Base-by-base conservation (phyloP, 2,797 vertebrate species). In the Sparus aurata region DNA sequence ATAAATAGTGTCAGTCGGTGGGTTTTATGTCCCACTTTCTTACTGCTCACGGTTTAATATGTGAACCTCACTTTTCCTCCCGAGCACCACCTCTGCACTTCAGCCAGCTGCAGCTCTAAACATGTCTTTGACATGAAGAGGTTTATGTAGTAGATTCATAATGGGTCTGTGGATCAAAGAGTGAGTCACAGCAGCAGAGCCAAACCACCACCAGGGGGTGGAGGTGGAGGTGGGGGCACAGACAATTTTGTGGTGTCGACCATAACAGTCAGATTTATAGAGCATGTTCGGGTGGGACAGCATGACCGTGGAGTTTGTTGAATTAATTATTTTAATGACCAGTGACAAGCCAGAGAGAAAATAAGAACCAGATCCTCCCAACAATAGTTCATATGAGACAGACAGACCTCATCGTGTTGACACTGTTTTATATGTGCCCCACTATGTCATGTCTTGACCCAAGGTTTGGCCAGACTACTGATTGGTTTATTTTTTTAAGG, bases 311-410 rank as follows among this genome's bases (percentile, higher is more conserved):
- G 23, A 80, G 38, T 82, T 77, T 69, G 61, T 53, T 75, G 22
- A 82, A 82, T 71, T 65, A 30, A 78, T 80, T 69, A 38, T 75
- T 77, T 84, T 83, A 68, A 74, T 66, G 63, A 70, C 64, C 22
- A 71, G 25, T 57, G 58, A 73, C 61, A 25, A 76, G 30, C 46
- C 61, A 22, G 52, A 50, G 59, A 50, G 62, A 69, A 87, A 87
- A 87, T 69, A 52, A 69, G 69, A 73, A 77, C 61, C 75, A 81
- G 69, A 79, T 68, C 49, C 69, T 67, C 45, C 64, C 27, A 61
- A 79, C 65, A 85, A 65, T 55, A 63, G 58, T 61, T 59, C 38
- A 53, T 17, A 20, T 43, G 62, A 55, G 64, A 74, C 54, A 54
- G 74, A 75, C 45, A 49, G 54, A 81, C 53, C 20, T 75, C 69